Base-by-base conservation (phyloP, 2,797 vertebrate species). In the Danio tinwini region DNA sequence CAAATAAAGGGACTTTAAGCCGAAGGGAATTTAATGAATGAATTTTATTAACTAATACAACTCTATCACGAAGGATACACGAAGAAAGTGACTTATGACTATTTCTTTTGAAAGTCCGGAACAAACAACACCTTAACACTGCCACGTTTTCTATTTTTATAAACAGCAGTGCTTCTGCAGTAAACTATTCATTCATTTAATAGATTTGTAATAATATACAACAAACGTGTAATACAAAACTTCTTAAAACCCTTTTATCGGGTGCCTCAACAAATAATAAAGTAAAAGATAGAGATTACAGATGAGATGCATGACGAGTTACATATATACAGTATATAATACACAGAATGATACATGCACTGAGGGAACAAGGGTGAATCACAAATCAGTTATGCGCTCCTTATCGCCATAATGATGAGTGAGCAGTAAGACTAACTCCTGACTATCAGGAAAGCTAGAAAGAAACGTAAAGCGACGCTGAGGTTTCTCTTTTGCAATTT, bases 361-460 rank as follows among this genome's bases (percentile, higher is more conserved):
- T 68, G 12, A 58, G 21, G 55, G 63, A 71, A 45, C 29, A 76
- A 39, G 44, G 70, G 39, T 58, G 65, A 62, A 70, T 76, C 42
- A 62, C 52, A 50, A 79, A 62, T 83, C 49, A 69, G 40, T 58
- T 42, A 59, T 6, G 14, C 67, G 40, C 64, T 75, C 65, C 37
- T 52, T 74, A 17, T 39, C 47, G 8, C 39, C 13, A 10, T 81
- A 74, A 74, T 49, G 17, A 64, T 58, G 17, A 73, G 52, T 7
- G 12, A 29, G 37, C 40, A 29, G 62, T 49, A 77, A 49, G 75
- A 44, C 75, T 68, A 40, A 29, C 50, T 78, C 65, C 56, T 70
- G 65, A 61, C 61, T 50, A 78, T 78, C 56, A 70, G 37, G 21
- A 78, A 62, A 49, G 19, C n/a, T 69, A 21, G 55, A 7, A 78